These are phyloP conservation scores for Oncorhynchus masou DNA, from an alignment of 2,113 vertebrate species.

Conservation along the genomic window DNA sequence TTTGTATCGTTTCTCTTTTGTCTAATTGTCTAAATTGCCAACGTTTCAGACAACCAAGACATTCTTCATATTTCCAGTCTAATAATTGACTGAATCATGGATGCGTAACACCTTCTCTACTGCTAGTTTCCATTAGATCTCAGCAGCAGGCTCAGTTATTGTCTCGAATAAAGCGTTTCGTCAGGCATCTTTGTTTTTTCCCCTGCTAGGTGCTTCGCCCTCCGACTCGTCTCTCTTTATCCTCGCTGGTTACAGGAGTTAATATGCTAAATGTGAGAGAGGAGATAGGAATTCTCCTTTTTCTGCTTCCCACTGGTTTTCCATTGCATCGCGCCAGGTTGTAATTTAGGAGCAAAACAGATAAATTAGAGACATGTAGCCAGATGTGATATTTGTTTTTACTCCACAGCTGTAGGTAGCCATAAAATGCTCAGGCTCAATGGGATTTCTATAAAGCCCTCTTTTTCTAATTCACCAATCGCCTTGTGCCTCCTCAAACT, in stretches of 20 bases:
- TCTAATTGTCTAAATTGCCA: neutral
- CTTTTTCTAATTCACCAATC: conserved; percentile 59
- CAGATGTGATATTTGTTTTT: conserved; percentile 75
- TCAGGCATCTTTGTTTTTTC: neutral
- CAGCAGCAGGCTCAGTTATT: neutral
- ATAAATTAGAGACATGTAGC: conserved; percentile 66
- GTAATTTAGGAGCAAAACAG: conserved; percentile 66
- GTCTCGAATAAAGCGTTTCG: neutral
- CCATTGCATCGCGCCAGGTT: conserved; percentile 49
- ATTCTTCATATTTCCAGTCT: neutral
- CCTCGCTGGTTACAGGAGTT: conserved; percentile 60
- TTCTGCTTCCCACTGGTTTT: conserved; percentile 67
- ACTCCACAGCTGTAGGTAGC: conserved; percentile 67
- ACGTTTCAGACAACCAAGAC: neutral
- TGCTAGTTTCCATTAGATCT: neutral
- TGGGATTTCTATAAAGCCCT: conserved; percentile 56
- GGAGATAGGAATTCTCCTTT: conserved; percentile 69
- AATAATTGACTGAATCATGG: neutral
- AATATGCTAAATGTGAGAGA: conserved; percentile 72
- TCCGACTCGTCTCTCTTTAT: conserved; percentile 47
- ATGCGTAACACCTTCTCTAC: neutral
- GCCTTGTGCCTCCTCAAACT: conserved; percentile 42
- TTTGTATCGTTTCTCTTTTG: neutral
- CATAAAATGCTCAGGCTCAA: conserved; percentile 54
- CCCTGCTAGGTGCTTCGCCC: conserved; percentile 41